These are phyloP conservation scores for Melanocharis versteri DNA, from an alignment of 2,113 vertebrate genomes.

Conservation along the genomic window DNA sequence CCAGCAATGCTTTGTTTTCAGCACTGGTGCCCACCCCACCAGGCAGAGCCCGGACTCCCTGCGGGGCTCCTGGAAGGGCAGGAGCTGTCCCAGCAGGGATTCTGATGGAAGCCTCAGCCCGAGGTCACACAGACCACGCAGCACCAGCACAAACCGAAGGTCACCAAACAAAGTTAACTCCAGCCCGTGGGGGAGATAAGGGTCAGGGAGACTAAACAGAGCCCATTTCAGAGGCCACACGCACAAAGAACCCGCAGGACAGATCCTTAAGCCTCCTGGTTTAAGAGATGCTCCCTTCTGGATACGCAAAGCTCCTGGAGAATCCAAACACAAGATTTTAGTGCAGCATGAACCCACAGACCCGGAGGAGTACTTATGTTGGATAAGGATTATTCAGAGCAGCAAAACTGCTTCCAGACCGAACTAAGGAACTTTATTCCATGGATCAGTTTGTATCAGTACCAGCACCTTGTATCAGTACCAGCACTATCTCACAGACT, in stretches of 20 bases:
- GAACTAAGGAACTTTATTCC: background rate
- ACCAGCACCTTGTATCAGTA: accelerated
- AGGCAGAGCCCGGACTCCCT: background rate
- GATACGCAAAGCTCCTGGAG: background rate
- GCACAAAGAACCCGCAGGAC: background rate
- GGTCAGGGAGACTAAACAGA: background rate
- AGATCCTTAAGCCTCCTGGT: background rate
- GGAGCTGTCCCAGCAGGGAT: background rate
- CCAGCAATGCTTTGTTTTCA: background rate
- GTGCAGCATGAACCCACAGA: background rate
- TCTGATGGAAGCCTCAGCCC: background rate
- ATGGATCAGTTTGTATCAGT: accelerated
- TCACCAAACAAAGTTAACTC: background rate
- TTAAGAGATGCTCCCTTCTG: background rate
- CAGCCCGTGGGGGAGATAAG: background rate
- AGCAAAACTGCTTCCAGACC: background rate
- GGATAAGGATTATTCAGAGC: background rate
- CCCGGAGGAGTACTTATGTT: background rate
- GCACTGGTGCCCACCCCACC: background rate
- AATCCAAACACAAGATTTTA: background rate
- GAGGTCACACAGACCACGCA: background rate
- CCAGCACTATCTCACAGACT: background rate
- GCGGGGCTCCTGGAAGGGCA: background rate
- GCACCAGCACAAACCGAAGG: background rate
- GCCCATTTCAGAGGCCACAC: background rate